Evolutionary conservation across 1,140 invertebrate species (phyloP), one percentile per base, ranked within the genome.

Genomic region (Sitobion miscanthi): DNA sequence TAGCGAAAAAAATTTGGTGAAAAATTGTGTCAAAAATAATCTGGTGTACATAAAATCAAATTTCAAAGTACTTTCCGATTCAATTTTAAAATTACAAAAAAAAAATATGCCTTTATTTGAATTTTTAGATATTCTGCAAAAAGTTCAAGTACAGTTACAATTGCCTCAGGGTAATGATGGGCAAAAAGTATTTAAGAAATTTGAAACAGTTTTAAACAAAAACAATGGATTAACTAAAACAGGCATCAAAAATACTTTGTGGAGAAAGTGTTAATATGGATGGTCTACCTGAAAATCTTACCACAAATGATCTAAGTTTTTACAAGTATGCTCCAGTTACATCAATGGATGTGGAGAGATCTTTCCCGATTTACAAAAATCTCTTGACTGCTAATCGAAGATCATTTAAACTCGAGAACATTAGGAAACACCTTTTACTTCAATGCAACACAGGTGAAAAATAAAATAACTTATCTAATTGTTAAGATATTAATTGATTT

Each of bases 21-120:
- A 86, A 86, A 47, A 5, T 11, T 47, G 83, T 86, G 83, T 86
- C 83, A 45, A 47, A 86, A 86, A 11, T 86, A 86, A 86, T 86
- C 42, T 86, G 0, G 38, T 86, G 17, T 86, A 86, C 42, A 86
- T 86, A 86, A 86, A 86, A 86, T 86, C 83, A 86, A 86, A 47
- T 86, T 86, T 86, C 6, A 88, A 86, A 88, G 47, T 88, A 35
- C 30, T 88, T 88, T 52, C 86, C 52, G 47, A 88, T 52, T 49
- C 47, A 52, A 52, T 88, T 88, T 86, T 88, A 52, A 88, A 88
- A 88, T 52, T 88, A 88, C 45, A 86, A 47, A 86, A n/a, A 86
- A 86, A 86, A 86, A 47, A 86, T 86, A n/a, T 49, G 85, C 85
- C 85, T 87, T 20, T 87, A 87, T 9, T 4, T n/a, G 85, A 87